phyloP scores from a whole-genome alignment of 2,888 invertebrate genomes.

The Drosophila paracracens region DNA sequence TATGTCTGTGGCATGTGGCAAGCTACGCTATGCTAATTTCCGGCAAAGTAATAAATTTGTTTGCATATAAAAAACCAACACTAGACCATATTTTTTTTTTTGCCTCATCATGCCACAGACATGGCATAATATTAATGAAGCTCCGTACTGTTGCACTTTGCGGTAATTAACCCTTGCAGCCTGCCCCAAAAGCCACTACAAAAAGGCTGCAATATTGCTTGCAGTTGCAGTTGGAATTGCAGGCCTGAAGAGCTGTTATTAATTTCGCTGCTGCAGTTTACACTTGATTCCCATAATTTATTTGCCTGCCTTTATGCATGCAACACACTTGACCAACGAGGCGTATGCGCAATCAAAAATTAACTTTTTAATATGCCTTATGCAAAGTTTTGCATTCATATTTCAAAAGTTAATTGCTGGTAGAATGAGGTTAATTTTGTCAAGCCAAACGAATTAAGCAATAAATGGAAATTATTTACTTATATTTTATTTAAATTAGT shows the following conservation, averaged over 20 bases:
- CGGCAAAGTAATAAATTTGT: conserved; percentile 49
- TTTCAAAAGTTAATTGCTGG: conserved; percentile 4
- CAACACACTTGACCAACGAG: conserved; percentile 20
- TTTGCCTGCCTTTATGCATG: conserved; percentile 20
- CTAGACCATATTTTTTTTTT: neutral
- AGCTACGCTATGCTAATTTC: conserved; percentile 64
- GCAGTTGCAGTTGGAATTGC: conserved; percentile 13
- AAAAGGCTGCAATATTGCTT: conserved; percentile 6
- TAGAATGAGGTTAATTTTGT: neutral
- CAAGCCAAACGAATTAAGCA: neutral
- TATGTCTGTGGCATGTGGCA: conserved; percentile 5
- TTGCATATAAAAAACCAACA: conserved; percentile 1
- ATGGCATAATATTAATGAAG: conserved; percentile 47
- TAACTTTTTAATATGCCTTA: conserved; percentile 21
- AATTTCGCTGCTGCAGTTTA: conserved; percentile 31
- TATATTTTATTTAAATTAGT: neutral
- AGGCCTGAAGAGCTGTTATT: neutral
- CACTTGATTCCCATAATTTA: conserved; percentile 44
- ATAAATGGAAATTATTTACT: neutral
- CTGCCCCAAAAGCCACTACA: neutral
- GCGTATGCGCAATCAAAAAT: conserved; percentile 61
- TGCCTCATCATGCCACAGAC: conserved; percentile 21
- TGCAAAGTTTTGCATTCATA: conserved; percentile 15
- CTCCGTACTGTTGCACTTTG: conserved; percentile 21
- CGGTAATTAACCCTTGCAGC: conserved; percentile 37